Evolutionary conservation across 2,113 vertebrate genomes (phyloP).

Genomic region (Lutjanus erythropterus): DNA sequence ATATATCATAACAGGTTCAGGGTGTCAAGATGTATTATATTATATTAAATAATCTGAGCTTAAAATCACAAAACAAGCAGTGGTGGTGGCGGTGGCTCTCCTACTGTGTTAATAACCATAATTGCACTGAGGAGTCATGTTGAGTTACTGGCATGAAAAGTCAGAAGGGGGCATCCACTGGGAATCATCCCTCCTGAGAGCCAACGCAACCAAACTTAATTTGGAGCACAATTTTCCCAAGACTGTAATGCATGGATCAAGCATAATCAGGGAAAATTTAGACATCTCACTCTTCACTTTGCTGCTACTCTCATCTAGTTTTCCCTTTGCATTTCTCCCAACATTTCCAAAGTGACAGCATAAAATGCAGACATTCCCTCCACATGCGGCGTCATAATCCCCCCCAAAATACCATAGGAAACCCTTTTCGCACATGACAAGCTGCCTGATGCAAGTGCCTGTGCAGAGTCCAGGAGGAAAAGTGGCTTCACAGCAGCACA

Average conservation of each 20-base stretch:
- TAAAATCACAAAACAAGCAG: constrained; percentile 47
- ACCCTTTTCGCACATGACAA: constrained; percentile 43
- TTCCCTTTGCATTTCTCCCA: constrained; percentile 52
- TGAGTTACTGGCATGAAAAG: constrained; percentile 17
- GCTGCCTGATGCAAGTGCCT: constrained; percentile 52
- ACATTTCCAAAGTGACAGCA: constrained; percentile 63
- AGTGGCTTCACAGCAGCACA: constrained; percentile 35
- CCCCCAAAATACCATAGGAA: constrained; percentile 51
- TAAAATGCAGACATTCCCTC: constrained; percentile 60
- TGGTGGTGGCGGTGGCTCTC: constrained; percentile 8
- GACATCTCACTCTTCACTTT: constrained; percentile 52
- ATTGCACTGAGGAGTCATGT: constrained; percentile 26
- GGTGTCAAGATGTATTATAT: not conserved
- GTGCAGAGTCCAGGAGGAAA: constrained; percentile 17
- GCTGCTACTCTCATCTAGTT: constrained; percentile 62
- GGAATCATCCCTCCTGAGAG: not conserved
- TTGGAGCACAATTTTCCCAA: constrained; percentile 27
- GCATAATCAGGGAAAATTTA: constrained; percentile 48
- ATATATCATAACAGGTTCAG: not conserved
- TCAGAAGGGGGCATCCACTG: constrained; percentile 37
- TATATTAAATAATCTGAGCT: too few relatives aligned
- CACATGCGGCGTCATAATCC: constrained; percentile 57
- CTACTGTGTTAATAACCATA: constrained; percentile 35
- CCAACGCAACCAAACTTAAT: constrained; percentile 39
- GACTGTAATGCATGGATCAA: constrained; percentile 34